Conservation (phyloP, 2,113 vertebrate genomes). For the Phylloscopus trochilus region DNA sequence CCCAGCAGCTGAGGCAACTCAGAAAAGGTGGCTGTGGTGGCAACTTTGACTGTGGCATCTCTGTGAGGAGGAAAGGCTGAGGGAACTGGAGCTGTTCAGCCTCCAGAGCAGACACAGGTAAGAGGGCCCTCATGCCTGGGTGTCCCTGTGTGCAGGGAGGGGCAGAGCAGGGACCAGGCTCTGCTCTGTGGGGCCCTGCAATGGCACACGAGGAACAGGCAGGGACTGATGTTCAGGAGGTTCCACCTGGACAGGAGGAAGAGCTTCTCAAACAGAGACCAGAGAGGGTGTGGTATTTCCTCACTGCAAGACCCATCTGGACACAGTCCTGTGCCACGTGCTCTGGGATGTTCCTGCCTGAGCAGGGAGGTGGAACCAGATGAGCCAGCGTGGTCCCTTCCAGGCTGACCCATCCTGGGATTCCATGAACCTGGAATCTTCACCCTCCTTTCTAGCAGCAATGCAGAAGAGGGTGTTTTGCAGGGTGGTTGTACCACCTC, state of each 20-base stretch:
- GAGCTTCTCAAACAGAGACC: background rate
- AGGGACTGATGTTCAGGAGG: background rate
- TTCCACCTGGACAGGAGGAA: background rate
- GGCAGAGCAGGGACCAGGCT: background rate
- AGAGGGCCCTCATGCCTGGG: background rate
- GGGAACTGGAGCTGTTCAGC: background rate
- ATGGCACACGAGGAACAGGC: background rate
- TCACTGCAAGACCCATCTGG: background rate
- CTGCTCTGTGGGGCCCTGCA: background rate
- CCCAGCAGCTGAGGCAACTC: background rate
- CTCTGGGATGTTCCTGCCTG: background rate
- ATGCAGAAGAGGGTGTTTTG: background rate
- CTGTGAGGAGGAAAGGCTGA: background rate
- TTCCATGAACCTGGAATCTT: background rate
- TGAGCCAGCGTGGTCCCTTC: background rate
- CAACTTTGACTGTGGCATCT: background rate
- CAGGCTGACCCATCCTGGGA: background rate
- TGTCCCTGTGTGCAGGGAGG: background rate
- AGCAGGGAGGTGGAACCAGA: background rate
- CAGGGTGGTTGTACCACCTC: background rate
- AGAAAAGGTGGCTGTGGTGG: background rate
- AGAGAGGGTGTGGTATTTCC: background rate
- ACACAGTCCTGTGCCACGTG: background rate
- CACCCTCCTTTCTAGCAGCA: background rate
- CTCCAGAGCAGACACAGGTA: rapidly evolving